These are phyloP conservation scores for Xyrauchen texanus DNA, from an alignment of 2,113 vertebrate genomes.

Conservation along the genomic window DNA sequence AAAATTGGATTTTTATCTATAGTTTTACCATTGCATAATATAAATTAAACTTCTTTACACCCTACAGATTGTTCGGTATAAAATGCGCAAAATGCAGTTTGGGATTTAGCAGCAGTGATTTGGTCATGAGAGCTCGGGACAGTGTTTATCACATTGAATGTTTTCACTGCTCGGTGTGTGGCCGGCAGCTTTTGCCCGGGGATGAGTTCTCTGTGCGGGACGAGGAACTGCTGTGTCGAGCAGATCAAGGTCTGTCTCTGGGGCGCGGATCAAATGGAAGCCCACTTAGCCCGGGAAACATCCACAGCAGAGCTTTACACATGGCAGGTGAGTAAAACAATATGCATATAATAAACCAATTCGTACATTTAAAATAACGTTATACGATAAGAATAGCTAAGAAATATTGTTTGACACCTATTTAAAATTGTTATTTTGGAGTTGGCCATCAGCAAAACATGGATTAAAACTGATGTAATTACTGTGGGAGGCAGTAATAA, in stretches of 20 bases:
- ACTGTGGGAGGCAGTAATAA: neutral
- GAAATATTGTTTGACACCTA: too few relatives aligned
- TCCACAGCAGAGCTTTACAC: conserved; percentile 76
- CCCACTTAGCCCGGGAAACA: conserved; percentile 77
- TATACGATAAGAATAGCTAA: too few relatives aligned
- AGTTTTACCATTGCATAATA: too few relatives aligned
- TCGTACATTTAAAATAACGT: too few relatives aligned
- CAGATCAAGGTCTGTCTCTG: conserved; percentile 81
- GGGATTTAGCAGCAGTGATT: conserved; percentile 90
- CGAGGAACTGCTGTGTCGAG: conserved; percentile 87
- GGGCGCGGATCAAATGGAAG: conserved; percentile 77
- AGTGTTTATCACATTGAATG: conserved; percentile 93
- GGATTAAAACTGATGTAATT: neutral
- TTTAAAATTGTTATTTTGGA: neutral
- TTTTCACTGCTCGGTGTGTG: conserved; percentile 92
- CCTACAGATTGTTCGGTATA: conserved; percentile 88
- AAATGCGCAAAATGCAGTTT: conserved; percentile 91
- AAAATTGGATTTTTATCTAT: neutral
- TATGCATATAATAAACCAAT: neutral
- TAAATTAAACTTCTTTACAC: conserved; percentile 20
- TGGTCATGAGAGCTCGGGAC: conserved; percentile 92
- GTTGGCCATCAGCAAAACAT: neutral
- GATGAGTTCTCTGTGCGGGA: conserved; percentile 93
- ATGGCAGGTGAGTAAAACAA: conserved; percentile 74
- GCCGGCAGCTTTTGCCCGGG: conserved; percentile 89